Evolutionary conservation across 2,888 invertebrate genomes (phyloP).

Genomic region (Polydrusus tereticollis): DNA sequence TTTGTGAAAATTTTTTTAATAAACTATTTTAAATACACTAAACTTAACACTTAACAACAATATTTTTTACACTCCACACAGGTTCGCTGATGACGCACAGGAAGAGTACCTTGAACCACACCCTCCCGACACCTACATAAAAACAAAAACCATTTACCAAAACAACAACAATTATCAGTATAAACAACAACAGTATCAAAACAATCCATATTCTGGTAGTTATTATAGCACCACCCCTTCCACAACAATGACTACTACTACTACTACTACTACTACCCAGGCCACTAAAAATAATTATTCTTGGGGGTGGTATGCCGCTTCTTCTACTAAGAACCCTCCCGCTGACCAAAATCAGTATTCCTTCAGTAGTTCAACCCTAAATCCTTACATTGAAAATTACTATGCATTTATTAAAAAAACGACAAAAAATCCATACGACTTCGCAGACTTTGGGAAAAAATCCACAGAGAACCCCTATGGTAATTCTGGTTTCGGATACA

Average conservation of each 20-base stretch:
- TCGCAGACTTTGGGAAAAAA: constrained; percentile 67
- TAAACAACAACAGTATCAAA: constrained; percentile 12
- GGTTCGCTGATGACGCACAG: constrained; percentile 28
- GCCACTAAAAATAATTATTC: constrained; percentile 12
- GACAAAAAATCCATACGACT: constrained; percentile 72
- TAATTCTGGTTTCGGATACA: constrained; percentile 53
- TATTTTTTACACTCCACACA: constrained; percentile 4
- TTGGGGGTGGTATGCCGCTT: constrained; percentile 41
- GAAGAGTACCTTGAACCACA: constrained; percentile 8
- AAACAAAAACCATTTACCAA: constrained; percentile 25
- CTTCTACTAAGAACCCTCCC: constrained; percentile 52
- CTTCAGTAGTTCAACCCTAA: constrained; percentile 43
- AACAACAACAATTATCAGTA: constrained; percentile 18
- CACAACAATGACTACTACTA: constrained; percentile 43
- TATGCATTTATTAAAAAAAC: constrained; percentile 65
- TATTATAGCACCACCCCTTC: constrained; percentile 8
- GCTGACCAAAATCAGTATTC: constrained; percentile 57
- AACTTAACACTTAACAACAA: constrained; percentile 6
- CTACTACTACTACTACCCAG: constrained; percentile 38
- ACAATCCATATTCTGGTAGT: not conserved
- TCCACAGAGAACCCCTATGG: constrained; percentile 72
- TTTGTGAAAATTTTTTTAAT: not conserved
- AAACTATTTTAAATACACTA: not conserved
- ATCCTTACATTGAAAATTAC: constrained; percentile 65
- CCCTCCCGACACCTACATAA: constrained; percentile 19